Percentiles rank a stretch among this genome's conserved stretches.
Conservation (phyloP, 1,140 invertebrate species). For the Bombus waltoni region DNA sequence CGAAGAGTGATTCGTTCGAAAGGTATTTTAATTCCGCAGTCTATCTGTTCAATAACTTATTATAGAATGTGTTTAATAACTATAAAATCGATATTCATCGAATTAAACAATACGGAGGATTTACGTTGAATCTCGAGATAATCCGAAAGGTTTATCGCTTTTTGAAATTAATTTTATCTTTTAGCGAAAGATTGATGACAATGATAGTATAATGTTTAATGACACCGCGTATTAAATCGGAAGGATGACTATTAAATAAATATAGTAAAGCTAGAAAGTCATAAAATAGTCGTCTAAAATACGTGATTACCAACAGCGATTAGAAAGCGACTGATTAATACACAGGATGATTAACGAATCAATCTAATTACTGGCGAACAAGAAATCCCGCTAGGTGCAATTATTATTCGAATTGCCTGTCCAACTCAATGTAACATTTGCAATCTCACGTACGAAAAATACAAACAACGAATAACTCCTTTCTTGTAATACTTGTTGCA, state of each 20-base stretch:
- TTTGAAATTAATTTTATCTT: not conserved
- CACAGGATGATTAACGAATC: not conserved
- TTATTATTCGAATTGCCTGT: not conserved
- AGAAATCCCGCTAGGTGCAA: not conserved
- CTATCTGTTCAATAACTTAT: no score
- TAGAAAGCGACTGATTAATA: not conserved
- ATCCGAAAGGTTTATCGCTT: not conserved
- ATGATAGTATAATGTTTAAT: not conserved
- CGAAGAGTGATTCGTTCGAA: no score
- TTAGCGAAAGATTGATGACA: not conserved
- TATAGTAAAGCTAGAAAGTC: not conserved
- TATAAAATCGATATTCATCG: no score
- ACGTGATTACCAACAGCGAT: not conserved
- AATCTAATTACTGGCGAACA: not conserved
- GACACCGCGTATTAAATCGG: not conserved
- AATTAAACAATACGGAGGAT: not conserved
- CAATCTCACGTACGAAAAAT: not conserved
- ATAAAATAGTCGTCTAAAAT: not conserved
- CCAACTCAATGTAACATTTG: not conserved
- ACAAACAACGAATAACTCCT: not conserved
- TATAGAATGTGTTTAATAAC: no score
- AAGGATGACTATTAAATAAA: not conserved
- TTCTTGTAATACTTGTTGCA: no score
- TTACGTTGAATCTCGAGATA: not conserved
- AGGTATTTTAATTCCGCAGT: no score